A percentile compares a stretch with the other conserved stretches of the same genome.
Evolutionary conservation across 2,797 vertebrate genomes (phyloP).

Genomic region (Poliocrania exsul): DNA sequence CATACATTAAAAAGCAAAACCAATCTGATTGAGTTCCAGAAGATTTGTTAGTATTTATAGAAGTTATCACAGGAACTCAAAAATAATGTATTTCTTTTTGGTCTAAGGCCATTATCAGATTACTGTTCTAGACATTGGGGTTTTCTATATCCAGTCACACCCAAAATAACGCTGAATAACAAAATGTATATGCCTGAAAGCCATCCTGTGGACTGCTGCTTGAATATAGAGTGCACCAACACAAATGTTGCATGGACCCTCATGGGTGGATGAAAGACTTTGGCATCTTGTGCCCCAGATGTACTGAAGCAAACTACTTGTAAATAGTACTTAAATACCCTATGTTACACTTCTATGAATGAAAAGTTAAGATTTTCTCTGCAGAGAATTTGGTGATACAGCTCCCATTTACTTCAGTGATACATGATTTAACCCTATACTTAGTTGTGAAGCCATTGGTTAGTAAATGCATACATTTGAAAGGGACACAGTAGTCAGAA

Average conservation of each 20-base stretch:
- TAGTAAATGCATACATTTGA: neutral
- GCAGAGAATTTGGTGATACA: neutral
- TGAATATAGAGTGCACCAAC: neutral
- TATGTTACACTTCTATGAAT: neutral
- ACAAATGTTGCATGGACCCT: neutral
- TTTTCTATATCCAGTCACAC: slow-evolving; percentile 23
- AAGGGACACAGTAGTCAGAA: neutral
- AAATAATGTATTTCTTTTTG: slow-evolving; percentile 10
- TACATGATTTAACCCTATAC: neutral
- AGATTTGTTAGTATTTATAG: slow-evolving; percentile 11
- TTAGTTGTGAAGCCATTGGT: neutral
- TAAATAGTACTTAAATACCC: neutral
- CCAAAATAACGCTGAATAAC: neutral
- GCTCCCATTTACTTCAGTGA: neutral
- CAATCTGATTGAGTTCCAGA: neutral
- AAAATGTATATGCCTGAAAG: neutral
- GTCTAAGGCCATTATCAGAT: neutral
- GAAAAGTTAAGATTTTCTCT: neutral
- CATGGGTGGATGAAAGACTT: neutral
- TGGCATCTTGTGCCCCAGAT: neutral
- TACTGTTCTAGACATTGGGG: slow-evolving; percentile 13
- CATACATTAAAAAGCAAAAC: neutral
- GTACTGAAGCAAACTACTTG: neutral
- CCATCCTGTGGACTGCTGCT: neutral
- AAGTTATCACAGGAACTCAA: slow-evolving; percentile 14